These are phyloP conservation scores for Zoanthus solanderi DNA, from an alignment of 92 coral and sea anemone genomes.

Conservation along the genomic window DNA sequence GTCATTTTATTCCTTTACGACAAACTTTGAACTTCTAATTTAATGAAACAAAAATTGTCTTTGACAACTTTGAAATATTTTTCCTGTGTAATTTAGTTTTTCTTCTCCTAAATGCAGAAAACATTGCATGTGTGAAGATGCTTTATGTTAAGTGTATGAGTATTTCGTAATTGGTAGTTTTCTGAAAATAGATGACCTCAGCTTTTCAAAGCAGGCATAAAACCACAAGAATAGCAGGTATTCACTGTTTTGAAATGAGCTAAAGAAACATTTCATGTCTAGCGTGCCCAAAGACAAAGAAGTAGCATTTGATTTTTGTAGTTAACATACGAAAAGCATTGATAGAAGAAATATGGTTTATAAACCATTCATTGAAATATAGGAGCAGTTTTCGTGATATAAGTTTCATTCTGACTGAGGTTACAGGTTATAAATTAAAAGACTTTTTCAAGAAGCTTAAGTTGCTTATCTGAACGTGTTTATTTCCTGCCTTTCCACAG, in stretches of 20 bases:
- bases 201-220: neutral
- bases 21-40: neutral
- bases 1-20: neutral
- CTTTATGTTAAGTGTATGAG: neutral
- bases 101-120: neutral
- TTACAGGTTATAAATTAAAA: constrained; percentile 15
- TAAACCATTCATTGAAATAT: neutral
- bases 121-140: constrained; percentile 22
- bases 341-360: neutral
- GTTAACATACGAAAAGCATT: neutral
- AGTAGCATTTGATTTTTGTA: neutral
- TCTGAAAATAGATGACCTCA: constrained; percentile 16
- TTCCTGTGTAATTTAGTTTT: neutral
- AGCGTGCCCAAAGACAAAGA: neutral
- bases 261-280: neutral
- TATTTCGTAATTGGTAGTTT: neutral
- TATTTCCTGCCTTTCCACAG: constrained; percentile 18
- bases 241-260: neutral
- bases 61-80: neutral
- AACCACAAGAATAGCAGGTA: constrained; percentile 17
- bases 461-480: constrained; percentile 20
- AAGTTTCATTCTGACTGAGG: neutral
- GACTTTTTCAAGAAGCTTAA: constrained; percentile 25
- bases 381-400: constrained; percentile 37
- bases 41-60: neutral